Conservation (phyloP, 2,113 vertebrate species). For the Datnioides undecimradiatus region DNA sequence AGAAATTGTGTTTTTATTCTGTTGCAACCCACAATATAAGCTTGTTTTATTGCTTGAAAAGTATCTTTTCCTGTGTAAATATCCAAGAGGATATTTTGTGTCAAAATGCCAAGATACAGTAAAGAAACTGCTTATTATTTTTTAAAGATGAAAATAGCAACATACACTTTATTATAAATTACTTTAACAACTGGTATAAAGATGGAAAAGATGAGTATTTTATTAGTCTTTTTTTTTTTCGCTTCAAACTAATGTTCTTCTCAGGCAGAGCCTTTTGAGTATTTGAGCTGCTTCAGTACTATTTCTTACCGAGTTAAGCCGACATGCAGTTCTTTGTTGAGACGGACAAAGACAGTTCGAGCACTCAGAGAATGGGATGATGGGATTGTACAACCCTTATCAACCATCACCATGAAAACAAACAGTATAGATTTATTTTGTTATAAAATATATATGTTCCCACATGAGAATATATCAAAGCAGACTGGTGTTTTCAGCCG, state of each 20-base stretch:
- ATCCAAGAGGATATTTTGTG: slow-evolving; percentile 81
- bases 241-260: slow-evolving; percentile 87
- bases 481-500: slow-evolving; percentile 73
- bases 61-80: slow-evolving; percentile 86
- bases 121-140: slow-evolving; percentile 86
- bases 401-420: slow-evolving; percentile 57
- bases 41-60: slow-evolving; percentile 87
- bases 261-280: slow-evolving; percentile 95
- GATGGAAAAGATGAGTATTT: slow-evolving; percentile 81
- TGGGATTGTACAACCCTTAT: slow-evolving; percentile 48
- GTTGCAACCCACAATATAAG: slow-evolving; percentile 89
- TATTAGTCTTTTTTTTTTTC: slow-evolving; percentile 74
- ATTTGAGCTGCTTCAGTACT: slow-evolving; percentile 90
- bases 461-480: slow-evolving; percentile 65
- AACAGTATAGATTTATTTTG: slow-evolving; percentile 82
- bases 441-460: slow-evolving; percentile 77
- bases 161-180: slow-evolving; percentile 88
- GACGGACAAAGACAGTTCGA: slow-evolving; percentile 34
- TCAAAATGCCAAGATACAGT: slow-evolving; percentile 85
- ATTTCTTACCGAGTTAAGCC: slow-evolving; percentile 53
- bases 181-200: slow-evolving; percentile 88
- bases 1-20: slow-evolving; percentile 85
- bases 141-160: slow-evolving; percentile 83
- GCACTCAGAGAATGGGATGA: slow-evolving; percentile 57
- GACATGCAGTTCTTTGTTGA: slow-evolving; percentile 53